Percentiles rank a stretch among this genome's conserved stretches.
phyloP scores from a whole-genome alignment of 2,888 invertebrate species.

The Gasteruption jaculator region DNA sequence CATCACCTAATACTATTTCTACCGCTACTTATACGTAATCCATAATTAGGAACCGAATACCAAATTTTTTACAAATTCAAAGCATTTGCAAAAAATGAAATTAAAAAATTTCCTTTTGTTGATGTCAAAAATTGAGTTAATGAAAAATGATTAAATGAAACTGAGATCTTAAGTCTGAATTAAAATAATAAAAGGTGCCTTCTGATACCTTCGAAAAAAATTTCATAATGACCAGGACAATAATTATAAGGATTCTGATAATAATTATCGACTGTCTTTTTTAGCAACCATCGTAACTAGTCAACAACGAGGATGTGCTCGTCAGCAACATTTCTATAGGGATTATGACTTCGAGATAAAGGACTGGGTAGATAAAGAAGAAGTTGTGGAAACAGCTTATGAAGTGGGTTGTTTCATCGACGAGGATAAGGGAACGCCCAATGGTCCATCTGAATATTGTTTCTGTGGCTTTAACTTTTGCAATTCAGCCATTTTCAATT shows the following conservation, averaged over 20 bases:
- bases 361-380: conserved; percentile 63
- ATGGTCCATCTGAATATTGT: conserved; percentile 65
- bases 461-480: conserved; percentile 73
- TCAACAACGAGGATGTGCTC: conserved; percentile 68
- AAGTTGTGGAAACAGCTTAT: conserved; percentile 66
- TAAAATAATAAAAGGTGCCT: conserved; percentile 2
- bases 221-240: background rate
- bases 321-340: conserved; percentile 65
- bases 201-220: conserved; percentile 24
- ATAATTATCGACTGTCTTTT: conserved; percentile 32
- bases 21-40: no score
- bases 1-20: no score
- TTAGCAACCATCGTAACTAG: conserved; percentile 58
- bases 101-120: no score
- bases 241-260: background rate
- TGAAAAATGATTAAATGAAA: no score
- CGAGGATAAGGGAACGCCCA: conserved; percentile 63
- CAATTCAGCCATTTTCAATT: no score
- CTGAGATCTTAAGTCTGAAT: conserved; percentile 3
- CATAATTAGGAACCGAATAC: no score
- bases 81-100: no score
- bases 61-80: no score
- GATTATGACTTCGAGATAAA: conserved; percentile 56
- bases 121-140: no score
- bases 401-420: conserved; percentile 64